Base-by-base conservation (phyloP, 2,797 vertebrate genomes). In the Psittacula echo region DNA sequence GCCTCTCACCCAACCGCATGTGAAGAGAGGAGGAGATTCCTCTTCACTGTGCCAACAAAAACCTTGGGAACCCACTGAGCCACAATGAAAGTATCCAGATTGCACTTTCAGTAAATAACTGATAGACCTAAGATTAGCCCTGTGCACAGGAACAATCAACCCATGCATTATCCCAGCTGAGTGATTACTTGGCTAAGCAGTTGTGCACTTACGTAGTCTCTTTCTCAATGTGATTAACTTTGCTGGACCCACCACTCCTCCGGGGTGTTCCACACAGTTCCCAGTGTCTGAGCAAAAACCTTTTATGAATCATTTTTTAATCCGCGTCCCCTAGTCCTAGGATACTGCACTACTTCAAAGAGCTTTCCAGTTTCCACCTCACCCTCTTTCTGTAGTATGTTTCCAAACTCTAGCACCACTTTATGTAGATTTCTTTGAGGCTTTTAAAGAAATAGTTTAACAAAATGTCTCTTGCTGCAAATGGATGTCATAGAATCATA, bases 261-360 rank as follows among this genome's bases (percentile, higher is more conserved):
- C 6, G 9, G 88, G 83, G 13, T 88, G 67, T 94, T 95, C 86
- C 85, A 2, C 68, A 27, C 34, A 72, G 32, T 87, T 95, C 77
- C 80, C 94, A 54, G 54, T 39, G 82, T 32, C 44, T 29, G 44
- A 89, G 92, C 47, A 34, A 39, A 87, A 94, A 10, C 89, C 66
- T 65, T 67, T 68, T 17, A 72, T 97, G 95, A 96, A 91, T 95
- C 96, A 96, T 53, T 41, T 42, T 8, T 72, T 95, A 96, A 95
- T 97, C 92, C 76, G 87, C 87, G 85, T 97, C 92, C 94, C 92
- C 91, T 62, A 51, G 5, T 77, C 93, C 89, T 34, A 5, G 92
- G 47, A 62, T 64, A 4, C 17, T 48, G 93, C 67, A 0, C 37
- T 19, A 80, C 95, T 91, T 96, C 95, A 95, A 93, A 95, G 93